Conservation (phyloP, 2,113 vertebrate genomes). For the Phalacrocorax brasilianus region DNA sequence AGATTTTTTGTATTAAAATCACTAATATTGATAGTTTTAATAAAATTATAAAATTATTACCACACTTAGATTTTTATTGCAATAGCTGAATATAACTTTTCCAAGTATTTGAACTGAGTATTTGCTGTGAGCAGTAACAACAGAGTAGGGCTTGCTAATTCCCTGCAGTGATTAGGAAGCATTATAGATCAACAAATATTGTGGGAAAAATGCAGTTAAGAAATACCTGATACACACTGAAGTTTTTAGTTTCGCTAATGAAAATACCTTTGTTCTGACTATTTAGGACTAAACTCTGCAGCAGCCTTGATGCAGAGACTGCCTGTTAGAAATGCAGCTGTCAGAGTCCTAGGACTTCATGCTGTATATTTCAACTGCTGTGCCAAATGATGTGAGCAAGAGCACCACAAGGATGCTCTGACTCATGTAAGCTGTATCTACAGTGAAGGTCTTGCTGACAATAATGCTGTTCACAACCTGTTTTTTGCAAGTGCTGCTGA, state of each 20-base stretch:
- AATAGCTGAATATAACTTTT: background rate
- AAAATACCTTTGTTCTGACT: background rate
- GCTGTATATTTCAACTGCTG: background rate
- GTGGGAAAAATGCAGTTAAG: background rate
- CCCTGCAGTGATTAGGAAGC: background rate
- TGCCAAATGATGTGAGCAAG: background rate
- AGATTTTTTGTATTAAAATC: background rate
- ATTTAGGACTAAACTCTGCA: background rate
- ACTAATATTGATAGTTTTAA: background rate
- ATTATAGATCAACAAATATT: fast-evolving
- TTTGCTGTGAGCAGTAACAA: background rate
- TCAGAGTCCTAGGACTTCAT: background rate
- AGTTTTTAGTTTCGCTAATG: background rate
- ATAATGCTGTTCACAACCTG: background rate
- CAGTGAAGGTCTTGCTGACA: background rate
- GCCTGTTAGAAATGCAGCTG: background rate
- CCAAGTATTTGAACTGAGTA: background rate
- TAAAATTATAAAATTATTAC: background rate
- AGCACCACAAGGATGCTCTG: background rate
- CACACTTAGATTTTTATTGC: background rate
- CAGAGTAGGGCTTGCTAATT: background rate
- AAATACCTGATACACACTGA: background rate
- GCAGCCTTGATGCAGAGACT: background rate
- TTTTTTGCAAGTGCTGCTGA: background rate
- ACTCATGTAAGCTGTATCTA: background rate